Evolutionary conservation across 2,113 vertebrate genomes (phyloP).

Genomic region (Anoura caudifer): DNA sequence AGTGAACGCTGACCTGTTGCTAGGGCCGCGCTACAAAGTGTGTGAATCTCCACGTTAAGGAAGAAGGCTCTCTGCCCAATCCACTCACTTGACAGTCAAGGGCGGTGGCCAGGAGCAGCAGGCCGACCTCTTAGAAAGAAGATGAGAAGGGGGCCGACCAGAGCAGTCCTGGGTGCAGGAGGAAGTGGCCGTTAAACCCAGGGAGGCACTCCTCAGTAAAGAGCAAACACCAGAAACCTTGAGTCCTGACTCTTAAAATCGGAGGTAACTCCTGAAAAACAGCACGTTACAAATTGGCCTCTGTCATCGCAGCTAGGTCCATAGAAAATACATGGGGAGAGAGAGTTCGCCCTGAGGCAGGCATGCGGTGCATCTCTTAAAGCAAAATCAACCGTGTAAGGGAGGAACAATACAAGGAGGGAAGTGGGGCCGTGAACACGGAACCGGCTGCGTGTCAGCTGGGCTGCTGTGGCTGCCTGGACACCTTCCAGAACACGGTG

Average conservation of each 20-base stretch:
- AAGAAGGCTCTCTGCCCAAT: not conserved
- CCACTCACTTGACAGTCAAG: not conserved
- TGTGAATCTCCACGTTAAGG: not conserved
- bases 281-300: not conserved
- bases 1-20: too few relatives aligned
- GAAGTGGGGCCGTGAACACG: not conserved
- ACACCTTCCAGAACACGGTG: slow-evolving; percentile 30
- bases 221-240: not conserved
- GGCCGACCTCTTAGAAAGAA: not conserved
- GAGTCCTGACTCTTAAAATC: not conserved
- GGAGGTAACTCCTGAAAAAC: not conserved
- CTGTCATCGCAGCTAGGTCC: not conserved
- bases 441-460: not conserved
- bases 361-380: not conserved
- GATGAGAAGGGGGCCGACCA: not conserved
- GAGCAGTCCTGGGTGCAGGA: not conserved
- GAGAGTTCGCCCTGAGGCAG: not conserved
- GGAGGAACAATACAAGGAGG: not conserved
- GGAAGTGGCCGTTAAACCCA: not conserved
- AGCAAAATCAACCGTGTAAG: too few relatives aligned
- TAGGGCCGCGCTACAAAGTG: too few relatives aligned
- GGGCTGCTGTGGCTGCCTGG: not conserved
- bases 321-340: not conserved
- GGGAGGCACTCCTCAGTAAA: not conserved
- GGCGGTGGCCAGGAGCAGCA: fast-evolving